Base-by-base conservation (phyloP, 2,797 vertebrate genomes). In the Eulemur coronatus region DNA sequence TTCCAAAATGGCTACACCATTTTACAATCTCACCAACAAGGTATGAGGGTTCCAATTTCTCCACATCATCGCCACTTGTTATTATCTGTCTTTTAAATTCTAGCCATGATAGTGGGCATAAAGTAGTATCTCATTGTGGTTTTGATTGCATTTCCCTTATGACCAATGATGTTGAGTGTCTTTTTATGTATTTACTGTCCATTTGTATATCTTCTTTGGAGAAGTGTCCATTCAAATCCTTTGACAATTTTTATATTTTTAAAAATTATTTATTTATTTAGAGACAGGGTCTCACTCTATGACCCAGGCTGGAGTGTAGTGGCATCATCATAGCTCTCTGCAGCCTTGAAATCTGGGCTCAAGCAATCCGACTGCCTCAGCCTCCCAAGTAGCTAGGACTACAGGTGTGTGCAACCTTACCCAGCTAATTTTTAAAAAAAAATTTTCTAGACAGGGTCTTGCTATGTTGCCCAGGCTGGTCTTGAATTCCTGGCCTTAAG, bases 211-310 rank as follows among this genome's bases (percentile, higher is more conserved):
- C 43, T 75, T 94, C 38, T 59, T 38, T 89, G 70, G 73, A 92
- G 69, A 94, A 89, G 63, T 91, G 5, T 55, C 57, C 86, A 94
- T 91, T 93, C 89, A 97, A 72, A 80, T 92, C 43, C 43, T 96
- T 92, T 52, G 50, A 79, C 12, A 69, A 59, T 73, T 80, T 95
- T 59, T 59, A 59, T 59, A 59, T 59, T 59, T 65, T n/a, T 65
- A 65, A 65, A n/a, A n/a, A 15, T 59, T 65, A 65, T 65, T 65
- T 65, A 33, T 65, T 7, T 65, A 65, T n/a, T 59, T 65, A n/a
- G 63, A 65, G 63, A 18, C 63, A n/a, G 15, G 61, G 15, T n/a
- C 63, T 65, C 33, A 65, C 33, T n/a, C 33, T 65, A 4, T 65
- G 15, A 65, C 63, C 17, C 63, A 65, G 63, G 33, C 63, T 65